A percentile compares a stretch with the other conserved stretches of the same genome.
phyloP scores from a whole-genome alignment of 2,113 vertebrate species.

The Ciconia stormi region DNA sequence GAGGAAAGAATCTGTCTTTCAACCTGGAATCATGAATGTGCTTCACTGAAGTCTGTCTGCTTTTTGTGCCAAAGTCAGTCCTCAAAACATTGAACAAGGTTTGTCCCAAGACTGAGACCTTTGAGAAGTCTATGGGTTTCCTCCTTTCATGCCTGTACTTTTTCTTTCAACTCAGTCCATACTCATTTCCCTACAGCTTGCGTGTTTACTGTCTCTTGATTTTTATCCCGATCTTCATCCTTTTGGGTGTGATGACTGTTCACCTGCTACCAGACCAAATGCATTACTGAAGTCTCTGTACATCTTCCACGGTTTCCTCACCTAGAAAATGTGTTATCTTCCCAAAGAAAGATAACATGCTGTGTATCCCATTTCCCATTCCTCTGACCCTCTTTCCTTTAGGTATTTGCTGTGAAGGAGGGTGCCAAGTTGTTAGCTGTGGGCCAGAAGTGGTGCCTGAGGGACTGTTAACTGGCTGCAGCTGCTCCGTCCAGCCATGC shows the following conservation, averaged over 20 bases:
- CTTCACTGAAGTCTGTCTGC: background rate
- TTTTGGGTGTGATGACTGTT: background rate
- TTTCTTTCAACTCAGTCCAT: background rate
- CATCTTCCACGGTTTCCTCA: background rate
- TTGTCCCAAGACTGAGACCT: background rate
- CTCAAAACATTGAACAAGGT: background rate
- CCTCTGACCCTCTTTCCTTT: background rate
- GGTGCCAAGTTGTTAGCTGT: background rate
- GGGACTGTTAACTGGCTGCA: background rate
- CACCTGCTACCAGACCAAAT: background rate
- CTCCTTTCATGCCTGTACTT: background rate
- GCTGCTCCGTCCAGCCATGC: background rate
- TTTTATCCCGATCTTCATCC: background rate
- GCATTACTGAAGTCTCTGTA: background rate
- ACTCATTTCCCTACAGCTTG: background rate
- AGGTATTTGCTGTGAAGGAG: background rate
- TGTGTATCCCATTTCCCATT: background rate
- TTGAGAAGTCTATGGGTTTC: background rate
- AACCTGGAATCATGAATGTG: background rate
- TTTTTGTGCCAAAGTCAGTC: background rate
- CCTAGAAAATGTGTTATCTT: background rate
- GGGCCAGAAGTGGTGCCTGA: background rate
- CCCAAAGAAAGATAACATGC: background rate
- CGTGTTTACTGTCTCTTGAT: accelerated
- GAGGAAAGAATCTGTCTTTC: background rate